These are phyloP conservation scores for Phoenicopterus ruber DNA, from an alignment of 2,113 vertebrate species.

Conservation along the genomic window DNA sequence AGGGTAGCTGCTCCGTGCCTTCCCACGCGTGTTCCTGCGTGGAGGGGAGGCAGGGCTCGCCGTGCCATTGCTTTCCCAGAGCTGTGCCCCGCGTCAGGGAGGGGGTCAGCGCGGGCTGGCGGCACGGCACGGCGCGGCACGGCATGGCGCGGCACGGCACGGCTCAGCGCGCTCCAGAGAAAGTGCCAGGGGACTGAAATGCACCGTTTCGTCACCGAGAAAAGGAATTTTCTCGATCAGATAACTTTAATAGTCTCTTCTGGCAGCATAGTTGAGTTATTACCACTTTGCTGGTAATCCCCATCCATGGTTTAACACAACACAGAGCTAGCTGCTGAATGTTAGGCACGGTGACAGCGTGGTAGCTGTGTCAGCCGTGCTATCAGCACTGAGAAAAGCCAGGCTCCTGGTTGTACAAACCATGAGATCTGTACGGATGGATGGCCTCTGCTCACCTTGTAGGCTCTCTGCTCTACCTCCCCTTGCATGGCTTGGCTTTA, in stretches of 20 bases:
- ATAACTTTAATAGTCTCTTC: background rate
- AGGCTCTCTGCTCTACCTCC: background rate
- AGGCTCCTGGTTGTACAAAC: background rate
- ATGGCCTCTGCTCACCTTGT: background rate
- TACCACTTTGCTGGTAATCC: background rate
- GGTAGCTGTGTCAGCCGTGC: background rate
- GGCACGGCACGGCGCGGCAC: background rate
- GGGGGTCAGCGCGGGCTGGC: background rate
- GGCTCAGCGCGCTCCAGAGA: background rate
- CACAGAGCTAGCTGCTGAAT: background rate
- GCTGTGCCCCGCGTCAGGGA: fast-evolving
- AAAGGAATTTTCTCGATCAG: background rate
- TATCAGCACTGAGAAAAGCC: background rate
- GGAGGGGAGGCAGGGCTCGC: fast-evolving
- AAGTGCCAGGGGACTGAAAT: background rate
- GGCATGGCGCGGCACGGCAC: background rate
- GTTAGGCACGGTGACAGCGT: background rate
- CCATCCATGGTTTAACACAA: background rate
- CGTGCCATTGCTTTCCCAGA: background rate
- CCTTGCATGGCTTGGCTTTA: background rate
- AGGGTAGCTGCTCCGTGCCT: fast-evolving
- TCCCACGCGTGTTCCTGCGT: background rate
- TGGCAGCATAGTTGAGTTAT: background rate
- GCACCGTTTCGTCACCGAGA: background rate
- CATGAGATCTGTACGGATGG: background rate